A percentile compares a stretch with the other conserved stretches of the same genome.
These are phyloP conservation scores for Hemicentrotus pulcherrimus DNA, from an alignment of 35 echinoderm and acorn worm genomes.

Conservation along the genomic window DNA sequence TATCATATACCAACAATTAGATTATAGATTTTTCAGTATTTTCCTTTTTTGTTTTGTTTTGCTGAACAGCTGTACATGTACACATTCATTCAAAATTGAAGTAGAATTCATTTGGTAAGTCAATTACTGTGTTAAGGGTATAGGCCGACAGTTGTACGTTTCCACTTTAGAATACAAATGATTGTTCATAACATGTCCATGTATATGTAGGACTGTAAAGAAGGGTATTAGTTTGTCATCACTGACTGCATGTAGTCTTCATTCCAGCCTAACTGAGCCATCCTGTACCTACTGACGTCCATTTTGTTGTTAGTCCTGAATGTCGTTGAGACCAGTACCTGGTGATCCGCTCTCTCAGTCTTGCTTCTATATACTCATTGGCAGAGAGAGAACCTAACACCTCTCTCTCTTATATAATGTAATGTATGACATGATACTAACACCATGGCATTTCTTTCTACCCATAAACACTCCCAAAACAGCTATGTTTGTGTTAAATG, in stretches of 20 bases:
- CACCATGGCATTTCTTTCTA: background rate
- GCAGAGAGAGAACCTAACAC: background rate
- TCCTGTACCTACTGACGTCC: conserved; percentile 10
- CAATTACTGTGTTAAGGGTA: background rate
- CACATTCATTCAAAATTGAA: background rate
- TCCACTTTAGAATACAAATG: background rate
- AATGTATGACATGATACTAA: conserved; percentile 14
- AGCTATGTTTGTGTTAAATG: too few relatives aligned
- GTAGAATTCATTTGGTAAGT: background rate
- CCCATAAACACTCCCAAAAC: background rate
- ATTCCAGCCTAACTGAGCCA: conserved; percentile 25
- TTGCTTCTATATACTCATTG: conserved; percentile 21
- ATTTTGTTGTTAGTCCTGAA: conserved; percentile 50
- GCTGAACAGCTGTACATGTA: background rate
- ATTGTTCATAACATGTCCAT: background rate
- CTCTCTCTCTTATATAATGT: background rate
- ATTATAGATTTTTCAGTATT: background rate
- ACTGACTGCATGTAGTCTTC: conserved; percentile 48
- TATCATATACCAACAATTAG: background rate
- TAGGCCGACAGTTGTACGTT: background rate
- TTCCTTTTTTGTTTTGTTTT: background rate
- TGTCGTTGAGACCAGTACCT: background rate
- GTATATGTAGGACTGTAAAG: background rate
- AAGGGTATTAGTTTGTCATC: background rate
- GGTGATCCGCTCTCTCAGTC: conserved; percentile 49